Evolutionary conservation across 2,888 invertebrate species (phyloP), one percentile per base, ranked within the genome.

Genomic region (Anarsia innoxiella): DNA sequence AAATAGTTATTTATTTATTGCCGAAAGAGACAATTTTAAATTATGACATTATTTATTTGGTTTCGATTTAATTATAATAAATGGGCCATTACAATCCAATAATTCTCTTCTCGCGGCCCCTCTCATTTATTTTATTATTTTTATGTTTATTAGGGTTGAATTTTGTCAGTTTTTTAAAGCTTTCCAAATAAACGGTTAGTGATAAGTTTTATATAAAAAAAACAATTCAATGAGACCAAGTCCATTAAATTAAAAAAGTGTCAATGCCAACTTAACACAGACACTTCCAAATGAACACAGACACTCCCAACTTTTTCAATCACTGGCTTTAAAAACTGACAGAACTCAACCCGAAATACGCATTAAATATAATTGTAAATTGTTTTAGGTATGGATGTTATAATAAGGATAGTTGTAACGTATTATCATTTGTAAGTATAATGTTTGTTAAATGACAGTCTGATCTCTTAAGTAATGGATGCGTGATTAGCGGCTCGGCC

Each of bases 401-500:
- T 63, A 51, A 57, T 80, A 79, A 78, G 77, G 55, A 75, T 82
- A 83, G 80, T 66, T 78, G 60, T 80, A 71, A 68, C 57, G 65
- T 70, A 73, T 70, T 72, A 74, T 79, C 76, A 73, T 78, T 63
- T 74, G 60, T 80, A 78, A 76, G 72, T 74, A 64, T 72, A 72
- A 68, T 56, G 55, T 77, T 79, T 72, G 70, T 76, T 75, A 70
- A 68, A 72, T 71, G 72, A 75, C 79, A 79, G 75, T 72, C 75
- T 84, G 85, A 85, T 85, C 85, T 85, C 85, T 80, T 82, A 79
- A 59, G 71, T 83, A 72, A 63, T 63, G 59, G 55, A 55, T 65
- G 67, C 63, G 67, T 56, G 61, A 14, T 62, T 19, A 14, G 16
- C 48, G 39, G 41, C 46, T 26, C 33, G n/a, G 32, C 32, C 52